These are phyloP conservation scores for Cosmopolites sordidus DNA, from an alignment of 2,888 invertebrate species.

Conservation along the genomic window DNA sequence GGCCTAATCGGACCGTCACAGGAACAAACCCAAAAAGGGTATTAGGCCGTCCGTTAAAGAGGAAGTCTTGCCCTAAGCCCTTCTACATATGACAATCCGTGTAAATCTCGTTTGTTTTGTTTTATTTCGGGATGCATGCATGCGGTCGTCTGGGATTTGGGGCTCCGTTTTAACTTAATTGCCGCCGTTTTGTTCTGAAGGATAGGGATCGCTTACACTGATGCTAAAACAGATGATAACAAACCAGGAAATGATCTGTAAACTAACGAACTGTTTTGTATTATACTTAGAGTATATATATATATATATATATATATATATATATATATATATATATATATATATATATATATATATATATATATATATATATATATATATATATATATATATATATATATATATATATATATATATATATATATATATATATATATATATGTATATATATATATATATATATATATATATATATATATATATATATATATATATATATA, in stretches of 20 bases:
- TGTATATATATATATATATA: too few relatives aligned
- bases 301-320: not conserved
- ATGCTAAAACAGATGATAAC: not conserved
- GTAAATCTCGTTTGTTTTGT: constrained; percentile 22
- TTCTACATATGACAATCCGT: constrained; percentile 26
- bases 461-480: too few relatives aligned
- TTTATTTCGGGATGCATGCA: constrained; percentile 11
- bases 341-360: too few relatives aligned
- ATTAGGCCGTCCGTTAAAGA: constrained; percentile 35
- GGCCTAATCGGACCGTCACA: constrained; percentile 35
- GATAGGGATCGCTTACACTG: not conserved
- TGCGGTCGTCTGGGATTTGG: constrained; percentile 10
- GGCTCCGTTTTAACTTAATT: constrained; percentile 11
- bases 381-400: too few relatives aligned
- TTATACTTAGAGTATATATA: too few relatives aligned
- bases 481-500: too few relatives aligned
- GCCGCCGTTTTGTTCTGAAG: not conserved
- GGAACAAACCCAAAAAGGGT: constrained; percentile 32
- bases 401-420: too few relatives aligned
- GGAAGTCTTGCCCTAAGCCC: constrained; percentile 27
- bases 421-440: too few relatives aligned
- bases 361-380: too few relatives aligned
- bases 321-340: too few relatives aligned
- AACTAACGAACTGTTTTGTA: too few relatives aligned
- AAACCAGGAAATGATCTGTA: too few relatives aligned